Conservation (phyloP, 1,140 invertebrate species). For the Brachionus manjavacas region DNA sequence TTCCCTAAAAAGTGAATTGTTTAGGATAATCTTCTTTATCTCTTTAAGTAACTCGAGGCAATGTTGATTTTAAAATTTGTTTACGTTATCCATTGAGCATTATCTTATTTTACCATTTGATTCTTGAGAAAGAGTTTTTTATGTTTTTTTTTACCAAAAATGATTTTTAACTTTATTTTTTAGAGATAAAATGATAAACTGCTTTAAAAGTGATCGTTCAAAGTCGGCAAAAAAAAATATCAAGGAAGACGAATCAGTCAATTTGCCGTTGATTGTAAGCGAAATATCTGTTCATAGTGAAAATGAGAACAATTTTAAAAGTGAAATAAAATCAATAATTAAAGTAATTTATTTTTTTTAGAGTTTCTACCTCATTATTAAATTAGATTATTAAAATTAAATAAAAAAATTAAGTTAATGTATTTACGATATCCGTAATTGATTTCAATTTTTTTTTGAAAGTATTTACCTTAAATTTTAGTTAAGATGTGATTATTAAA, state of each 20-base stretch:
- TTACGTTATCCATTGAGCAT: background rate
- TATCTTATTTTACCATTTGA: background rate
- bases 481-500: too few relatives aligned
- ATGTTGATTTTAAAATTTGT: background rate
- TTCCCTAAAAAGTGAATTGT: background rate
- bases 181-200: conserved; percentile 12
- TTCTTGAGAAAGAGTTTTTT: too few relatives aligned
- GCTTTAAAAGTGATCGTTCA: background rate
- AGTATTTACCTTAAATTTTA: too few relatives aligned
- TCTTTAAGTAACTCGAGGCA: background rate
- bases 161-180: background rate
- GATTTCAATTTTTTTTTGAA: too few relatives aligned
- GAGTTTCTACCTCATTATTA: background rate
- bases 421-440: background rate
- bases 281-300: conserved; percentile 33
- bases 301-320: conserved; percentile 10
- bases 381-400: too few relatives aligned
- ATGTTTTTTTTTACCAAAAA: too few relatives aligned
- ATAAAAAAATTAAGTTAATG: background rate
- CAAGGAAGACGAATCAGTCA: background rate
- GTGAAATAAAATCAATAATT: background rate
- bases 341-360: background rate
- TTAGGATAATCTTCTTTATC: background rate
- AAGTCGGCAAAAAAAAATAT: background rate
- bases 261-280: background rate